Base-by-base conservation (phyloP, 2,113 vertebrate genomes). In the Seriola aureovittata region DNA sequence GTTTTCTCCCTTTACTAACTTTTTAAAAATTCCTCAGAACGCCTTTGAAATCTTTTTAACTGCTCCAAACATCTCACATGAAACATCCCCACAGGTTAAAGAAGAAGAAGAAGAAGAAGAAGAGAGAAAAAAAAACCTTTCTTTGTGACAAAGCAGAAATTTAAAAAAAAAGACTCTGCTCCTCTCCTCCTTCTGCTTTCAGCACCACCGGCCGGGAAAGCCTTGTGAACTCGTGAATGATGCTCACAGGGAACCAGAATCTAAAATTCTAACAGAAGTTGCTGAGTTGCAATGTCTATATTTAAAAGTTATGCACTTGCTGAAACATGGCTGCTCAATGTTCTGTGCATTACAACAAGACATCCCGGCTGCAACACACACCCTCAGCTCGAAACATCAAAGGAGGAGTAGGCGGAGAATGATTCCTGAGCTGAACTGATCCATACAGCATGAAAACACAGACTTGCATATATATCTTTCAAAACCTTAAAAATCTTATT, bases 331-430 rank as follows among this genome's bases (percentile, higher is more conserved):
- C 0, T 0, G 13, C 50, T 75, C 23, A 59, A 58, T 78, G 72
- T 46, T 58, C 63, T 42, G 48, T 21, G 80, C 63, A 67, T 71
- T 42, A 57, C 63, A 71, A 81, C 34, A 42, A 80, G 57, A 68
- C 59, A 17, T 65, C 38, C 9, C 23, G 14, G 32, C 75, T 68
- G 32, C 40, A 14, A 50, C 78, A 65, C 66, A 54, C 66, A 59
- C 42, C 71, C 54, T 70, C 34, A 81, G 82, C 71, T 85, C 8
- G 13, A 44, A 48, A 76, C 85, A 80, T 85, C 77, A 84, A 84
- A 74, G 52, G 57, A n/a, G 60, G 60, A 70, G 71, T 46, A 48
- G 64, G 81, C 36, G 25, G 17, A 42, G 67, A 34, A 72, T 21
- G 36, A 83, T 78, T 75, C 57, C 68, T 10, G 7, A 75, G 80